Conservation (phyloP, 1,140 invertebrate species). For the Drosophila rufa region DNA sequence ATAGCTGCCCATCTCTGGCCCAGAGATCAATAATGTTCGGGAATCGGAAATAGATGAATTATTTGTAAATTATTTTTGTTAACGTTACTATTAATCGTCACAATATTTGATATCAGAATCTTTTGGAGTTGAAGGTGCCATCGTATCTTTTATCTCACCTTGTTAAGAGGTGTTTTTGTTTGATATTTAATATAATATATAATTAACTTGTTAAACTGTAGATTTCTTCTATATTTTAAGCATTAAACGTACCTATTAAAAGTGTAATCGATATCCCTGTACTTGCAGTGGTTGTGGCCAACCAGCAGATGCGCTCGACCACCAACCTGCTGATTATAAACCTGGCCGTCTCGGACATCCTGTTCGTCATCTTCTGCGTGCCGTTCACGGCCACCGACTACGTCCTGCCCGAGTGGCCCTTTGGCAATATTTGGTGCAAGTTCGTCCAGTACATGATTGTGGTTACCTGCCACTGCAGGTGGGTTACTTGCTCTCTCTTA, state of each 20-base stretch:
- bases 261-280: constrained; percentile 77
- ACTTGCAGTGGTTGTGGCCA: constrained; percentile 92
- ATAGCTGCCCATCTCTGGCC: too few relatives aligned
- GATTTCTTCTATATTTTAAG: background rate
- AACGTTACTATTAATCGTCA: too few relatives aligned
- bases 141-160: too few relatives aligned
- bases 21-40: too few relatives aligned
- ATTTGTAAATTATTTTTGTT: too few relatives aligned
- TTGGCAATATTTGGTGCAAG: constrained; percentile 96
- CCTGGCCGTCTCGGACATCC: constrained; percentile 94
- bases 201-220: background rate
- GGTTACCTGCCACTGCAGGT: constrained; percentile 93
- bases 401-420: constrained; percentile 94
- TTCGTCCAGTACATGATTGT: constrained; percentile 94
- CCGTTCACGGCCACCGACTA: constrained; percentile 89
- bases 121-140: too few relatives aligned
- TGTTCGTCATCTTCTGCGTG: constrained; percentile 98
- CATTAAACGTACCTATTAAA: background rate
- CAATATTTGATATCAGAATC: too few relatives aligned
- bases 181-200: too few relatives aligned
- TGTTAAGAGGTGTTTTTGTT: too few relatives aligned
- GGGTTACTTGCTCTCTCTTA: constrained; percentile 86
- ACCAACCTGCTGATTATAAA: constrained; percentile 97
- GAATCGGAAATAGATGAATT: too few relatives aligned
- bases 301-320: constrained; percentile 96